These are phyloP conservation scores for Glaucidium brasilianum DNA, from an alignment of 2,113 vertebrate species.

Conservation along the genomic window DNA sequence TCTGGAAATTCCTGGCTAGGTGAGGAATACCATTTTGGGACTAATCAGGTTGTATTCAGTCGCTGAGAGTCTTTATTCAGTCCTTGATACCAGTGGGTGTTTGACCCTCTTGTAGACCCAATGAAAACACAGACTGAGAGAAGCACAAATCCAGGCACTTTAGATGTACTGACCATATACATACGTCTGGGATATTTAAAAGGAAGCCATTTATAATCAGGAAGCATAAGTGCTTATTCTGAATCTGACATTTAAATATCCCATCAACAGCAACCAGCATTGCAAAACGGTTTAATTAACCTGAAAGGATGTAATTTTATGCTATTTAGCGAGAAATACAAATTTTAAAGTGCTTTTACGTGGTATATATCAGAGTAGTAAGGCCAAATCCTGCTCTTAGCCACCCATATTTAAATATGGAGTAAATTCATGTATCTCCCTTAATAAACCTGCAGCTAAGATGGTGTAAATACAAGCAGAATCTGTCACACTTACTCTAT, in stretches of 20 bases:
- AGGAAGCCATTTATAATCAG: constrained; percentile 30
- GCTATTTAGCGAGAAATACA: constrained; percentile 53
- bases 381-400: not conserved
- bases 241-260: constrained; percentile 42
- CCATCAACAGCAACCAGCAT: constrained; percentile 15
- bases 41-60: constrained; percentile 1
- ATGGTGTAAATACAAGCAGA: not conserved
- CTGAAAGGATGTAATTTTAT: constrained; percentile 63
- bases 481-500: not conserved
- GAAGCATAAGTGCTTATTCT: not conserved
- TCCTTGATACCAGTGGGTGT: not conserved
- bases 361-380: not conserved
- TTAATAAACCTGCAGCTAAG: not conserved
- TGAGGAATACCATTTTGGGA: not conserved
- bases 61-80: not conserved
- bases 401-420: not conserved
- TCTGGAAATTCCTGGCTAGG: not conserved
- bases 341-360: constrained; percentile 37
- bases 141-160: not conserved
- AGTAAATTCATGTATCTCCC: not conserved
- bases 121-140: not conserved
- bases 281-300: constrained; percentile 51
- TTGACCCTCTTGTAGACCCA: not conserved
- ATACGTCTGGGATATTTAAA: not conserved
- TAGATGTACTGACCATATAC: not conserved